These are phyloP conservation scores for Epizoanthus ramosus DNA, from an alignment of 92 coral and sea anemone species.

Conservation along the genomic window DNA sequence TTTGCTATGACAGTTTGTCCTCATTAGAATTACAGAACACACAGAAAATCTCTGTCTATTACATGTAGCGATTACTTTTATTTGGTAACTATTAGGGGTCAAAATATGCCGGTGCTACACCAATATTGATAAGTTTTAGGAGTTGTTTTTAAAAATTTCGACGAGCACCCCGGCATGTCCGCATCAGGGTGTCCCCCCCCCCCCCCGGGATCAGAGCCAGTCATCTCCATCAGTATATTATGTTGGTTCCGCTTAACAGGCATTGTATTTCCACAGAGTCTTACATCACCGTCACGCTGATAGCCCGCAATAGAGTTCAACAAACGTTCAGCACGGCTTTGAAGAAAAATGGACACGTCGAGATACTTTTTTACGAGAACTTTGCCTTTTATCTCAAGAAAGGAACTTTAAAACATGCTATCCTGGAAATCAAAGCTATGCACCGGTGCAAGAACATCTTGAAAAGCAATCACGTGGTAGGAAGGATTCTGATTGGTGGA, in stretches of 20 bases:
- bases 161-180: too few species aligned
- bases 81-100: too few species aligned
- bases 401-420: slow-evolving; percentile 38
- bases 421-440: slow-evolving; percentile 76
- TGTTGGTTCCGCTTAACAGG: too few species aligned
- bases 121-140: too few species aligned
- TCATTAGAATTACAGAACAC: too few species aligned
- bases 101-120: too few species aligned
- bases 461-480: slow-evolving; percentile 82
- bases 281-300: slow-evolving; percentile 65
- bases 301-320: slow-evolving; percentile 49
- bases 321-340: slow-evolving; percentile 72
- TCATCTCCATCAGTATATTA: background rate
- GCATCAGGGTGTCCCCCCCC: too few species aligned
- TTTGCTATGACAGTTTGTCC: too few species aligned
- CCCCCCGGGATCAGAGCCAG: background rate
- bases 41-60: too few species aligned
- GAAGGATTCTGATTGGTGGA: slow-evolving; percentile 69
- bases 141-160: too few species aligned
- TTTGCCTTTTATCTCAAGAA: slow-evolving; percentile 77
- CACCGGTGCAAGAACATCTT: slow-evolving; percentile 85
- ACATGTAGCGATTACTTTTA: too few species aligned
- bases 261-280: slow-evolving; percentile 63
- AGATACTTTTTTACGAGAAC: slow-evolving; percentile 88
- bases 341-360: slow-evolving; percentile 79